A percentile compares a stretch with the other conserved stretches of the same genome.
These are phyloP conservation scores for Steinernema khuongi DNA, from an alignment of 1,140 invertebrate species.

Conservation along the genomic window DNA sequence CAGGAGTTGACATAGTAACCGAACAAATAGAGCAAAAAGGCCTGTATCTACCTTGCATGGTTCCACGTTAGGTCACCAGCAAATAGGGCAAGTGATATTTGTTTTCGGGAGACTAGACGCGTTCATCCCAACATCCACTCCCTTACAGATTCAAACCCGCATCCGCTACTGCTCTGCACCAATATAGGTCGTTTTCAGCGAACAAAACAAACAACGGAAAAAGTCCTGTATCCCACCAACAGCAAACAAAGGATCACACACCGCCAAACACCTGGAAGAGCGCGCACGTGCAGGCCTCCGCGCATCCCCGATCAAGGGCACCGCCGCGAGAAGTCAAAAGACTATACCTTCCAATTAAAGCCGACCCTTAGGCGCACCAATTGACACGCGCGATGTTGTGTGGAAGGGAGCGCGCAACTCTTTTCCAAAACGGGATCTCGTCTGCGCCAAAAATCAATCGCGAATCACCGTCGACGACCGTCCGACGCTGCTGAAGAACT, in stretches of 20 bases:
- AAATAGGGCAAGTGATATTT: too few species aligned
- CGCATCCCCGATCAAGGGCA: neutral
- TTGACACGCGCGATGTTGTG: neutral
- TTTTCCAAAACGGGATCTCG: neutral
- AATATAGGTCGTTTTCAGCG: neutral
- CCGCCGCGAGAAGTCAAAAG: neutral
- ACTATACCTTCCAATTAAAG: neutral
- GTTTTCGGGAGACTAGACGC: too few species aligned
- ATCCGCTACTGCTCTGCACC: too few species aligned
- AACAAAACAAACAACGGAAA: neutral
- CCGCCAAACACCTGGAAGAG: neutral
- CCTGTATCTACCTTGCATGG: too few species aligned
- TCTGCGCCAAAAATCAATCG: neutral
- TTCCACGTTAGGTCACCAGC: too few species aligned
- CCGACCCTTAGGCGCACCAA: neutral
- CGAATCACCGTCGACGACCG: neutral
- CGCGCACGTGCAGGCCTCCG: neutral
- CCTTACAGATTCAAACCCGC: too few species aligned
- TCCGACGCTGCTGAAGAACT: too few species aligned
- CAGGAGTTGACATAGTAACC: too few species aligned
- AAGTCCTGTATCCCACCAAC: neutral
- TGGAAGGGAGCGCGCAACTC: neutral
- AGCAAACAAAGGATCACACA: neutral
- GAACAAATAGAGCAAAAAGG: too few species aligned
- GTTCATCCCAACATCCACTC: too few species aligned